Base-by-base conservation (phyloP, 1,140 invertebrate species). In the Drosophila trapezifrons region DNA sequence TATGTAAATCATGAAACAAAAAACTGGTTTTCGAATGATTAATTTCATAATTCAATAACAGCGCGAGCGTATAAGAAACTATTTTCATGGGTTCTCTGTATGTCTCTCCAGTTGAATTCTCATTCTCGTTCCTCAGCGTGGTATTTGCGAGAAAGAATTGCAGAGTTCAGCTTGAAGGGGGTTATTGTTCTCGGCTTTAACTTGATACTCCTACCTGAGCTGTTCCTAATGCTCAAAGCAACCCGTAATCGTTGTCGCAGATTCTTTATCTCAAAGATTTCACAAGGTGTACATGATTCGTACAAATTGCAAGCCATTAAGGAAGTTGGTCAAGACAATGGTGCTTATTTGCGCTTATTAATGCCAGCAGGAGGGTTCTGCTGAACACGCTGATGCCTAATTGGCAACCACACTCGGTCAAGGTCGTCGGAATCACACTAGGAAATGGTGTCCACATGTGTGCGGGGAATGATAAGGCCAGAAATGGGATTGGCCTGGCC, bases 21-120 rank as follows among this genome's bases (percentile, higher is more conserved):
- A 71, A 83, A 87, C 83, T 75, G 84, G 84, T 89, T 89, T 78
- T 72, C 64, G 46, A 62, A 83, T 90, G 85, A 89, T 89, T 90
- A 89, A 89, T 89, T 75, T 84, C 73, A 89, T 84, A 89, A 89
- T 74, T 87, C 71, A 82, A 86, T 79, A 87, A 56, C 75, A 80
- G 56, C 22, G 45, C 52, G 63, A 43, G 56, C 59, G 47, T 75
- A 49, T 59, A 82, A 82, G 60, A 82, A 73, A 83, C 56, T 66
- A 63, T 82, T 76, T 81, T 63, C 73, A 75, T 55, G 54, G 60
- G 25, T 54, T 65, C 49, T 46, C 27, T 78, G 35, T 29, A 35
- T 59, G 46, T 40, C 43, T 40, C 52, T 35, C 45, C 15, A 22
- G 25, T 7, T 42, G 29, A 51, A 52, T 43, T 52, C 51, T 52